Evolutionary conservation across 2,113 vertebrate species (phyloP).

Genomic region (Syrmaticus mikado): DNA sequence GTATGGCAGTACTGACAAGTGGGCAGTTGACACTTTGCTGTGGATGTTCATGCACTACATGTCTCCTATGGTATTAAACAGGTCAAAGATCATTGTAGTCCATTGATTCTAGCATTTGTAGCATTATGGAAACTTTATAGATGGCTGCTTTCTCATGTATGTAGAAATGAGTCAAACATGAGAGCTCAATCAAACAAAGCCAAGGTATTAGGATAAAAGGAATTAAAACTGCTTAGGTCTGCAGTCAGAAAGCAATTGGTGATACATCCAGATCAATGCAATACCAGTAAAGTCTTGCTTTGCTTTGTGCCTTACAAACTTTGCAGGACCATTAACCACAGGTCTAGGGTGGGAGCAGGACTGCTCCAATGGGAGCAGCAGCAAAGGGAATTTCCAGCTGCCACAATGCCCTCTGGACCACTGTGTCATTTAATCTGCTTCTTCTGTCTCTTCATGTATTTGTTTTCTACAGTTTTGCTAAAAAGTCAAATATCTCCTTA

Average conservation of each 20-base stretch:
- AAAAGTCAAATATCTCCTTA: not conserved
- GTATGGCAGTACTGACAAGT: not conserved
- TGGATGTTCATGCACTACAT: not conserved
- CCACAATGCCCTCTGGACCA: not conserved
- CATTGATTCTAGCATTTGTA: not conserved
- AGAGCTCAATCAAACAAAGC: not conserved
- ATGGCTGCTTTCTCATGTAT: not conserved
- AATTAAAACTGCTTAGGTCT: not conserved
- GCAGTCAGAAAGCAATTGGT: not conserved
- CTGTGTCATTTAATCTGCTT: not conserved
- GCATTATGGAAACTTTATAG: not conserved
- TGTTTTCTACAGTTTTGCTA: not conserved
- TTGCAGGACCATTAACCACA: not conserved
- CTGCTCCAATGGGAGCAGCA: not conserved
- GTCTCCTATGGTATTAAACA: not conserved
- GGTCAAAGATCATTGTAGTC: not conserved
- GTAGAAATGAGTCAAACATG: not conserved
- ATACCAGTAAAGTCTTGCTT: not conserved
- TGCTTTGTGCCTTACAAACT: not conserved
- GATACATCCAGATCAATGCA: not conserved
- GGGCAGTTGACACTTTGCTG: accelerated
- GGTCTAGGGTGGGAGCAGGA: not conserved
- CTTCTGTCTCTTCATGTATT: not conserved
- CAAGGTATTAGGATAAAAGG: not conserved
- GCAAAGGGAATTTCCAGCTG: not conserved